Percentiles rank a stretch among this genome's conserved stretches.
Evolutionary conservation across 2,113 vertebrate species (phyloP).

Genomic region (Vulpes vulpes): DNA sequence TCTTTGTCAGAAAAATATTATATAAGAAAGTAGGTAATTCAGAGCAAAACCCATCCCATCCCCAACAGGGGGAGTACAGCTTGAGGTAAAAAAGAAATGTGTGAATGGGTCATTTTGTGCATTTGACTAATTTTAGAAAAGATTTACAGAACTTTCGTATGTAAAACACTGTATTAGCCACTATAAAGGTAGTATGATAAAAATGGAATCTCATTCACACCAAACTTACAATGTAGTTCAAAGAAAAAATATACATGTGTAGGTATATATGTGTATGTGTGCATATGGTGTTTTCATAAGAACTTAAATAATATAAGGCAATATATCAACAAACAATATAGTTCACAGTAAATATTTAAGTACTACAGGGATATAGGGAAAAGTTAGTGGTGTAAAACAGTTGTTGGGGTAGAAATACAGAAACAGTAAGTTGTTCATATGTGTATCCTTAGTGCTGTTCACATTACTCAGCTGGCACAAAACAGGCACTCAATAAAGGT

Average conservation of each 20-base stretch:
- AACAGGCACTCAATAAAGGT: background rate
- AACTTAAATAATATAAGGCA: background rate
- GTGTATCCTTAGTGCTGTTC: background rate
- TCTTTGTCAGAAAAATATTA: constrained; percentile 24
- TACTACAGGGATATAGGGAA: background rate
- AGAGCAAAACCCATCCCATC: background rate
- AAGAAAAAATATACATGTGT: background rate
- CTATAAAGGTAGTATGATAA: background rate
- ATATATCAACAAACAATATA: background rate
- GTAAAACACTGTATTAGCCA: background rate
- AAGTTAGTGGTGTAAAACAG: background rate
- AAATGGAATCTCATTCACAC: background rate
- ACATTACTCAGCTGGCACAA: background rate
- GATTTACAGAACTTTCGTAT: constrained; percentile 1
- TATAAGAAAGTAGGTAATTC: constrained; percentile 19
- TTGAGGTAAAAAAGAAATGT: background rate
- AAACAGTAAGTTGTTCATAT: background rate
- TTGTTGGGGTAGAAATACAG: background rate
- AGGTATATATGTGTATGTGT: background rate
- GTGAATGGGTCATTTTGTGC: background rate
- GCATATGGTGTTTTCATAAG: background rate
- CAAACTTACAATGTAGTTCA: background rate
- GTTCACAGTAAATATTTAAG: background rate
- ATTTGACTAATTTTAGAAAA: constrained; percentile 49
- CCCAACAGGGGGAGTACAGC: background rate